A percentile compares a stretch with the other conserved stretches of the same genome.
Conservation (phyloP, 2,888 invertebrate genomes). For the Neoscelio sp. region DNA sequence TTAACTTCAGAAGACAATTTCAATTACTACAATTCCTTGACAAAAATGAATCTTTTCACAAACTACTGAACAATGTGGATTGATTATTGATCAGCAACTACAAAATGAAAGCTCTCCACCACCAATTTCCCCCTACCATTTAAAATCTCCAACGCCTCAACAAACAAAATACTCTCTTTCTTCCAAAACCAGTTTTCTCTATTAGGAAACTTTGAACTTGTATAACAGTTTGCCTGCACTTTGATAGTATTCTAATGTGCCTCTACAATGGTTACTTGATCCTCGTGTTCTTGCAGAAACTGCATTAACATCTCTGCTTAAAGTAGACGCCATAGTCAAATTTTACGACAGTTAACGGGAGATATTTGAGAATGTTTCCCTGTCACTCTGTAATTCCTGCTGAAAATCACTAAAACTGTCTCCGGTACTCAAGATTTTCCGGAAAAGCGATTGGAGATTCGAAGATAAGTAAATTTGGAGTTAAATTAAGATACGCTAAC, state of each 20-base stretch:
- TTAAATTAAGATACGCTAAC: too few species aligned
- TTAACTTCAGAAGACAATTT: too few species aligned
- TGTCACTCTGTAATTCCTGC: slow-evolving; percentile 2
- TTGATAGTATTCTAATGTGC: slow-evolving; percentile 33
- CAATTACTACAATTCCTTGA: too few species aligned
- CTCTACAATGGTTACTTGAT: slow-evolving; percentile 24
- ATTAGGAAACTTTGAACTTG: slow-evolving; percentile 25
- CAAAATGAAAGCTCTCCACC: too few species aligned
- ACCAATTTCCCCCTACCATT: too few species aligned
- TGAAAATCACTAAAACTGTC: slow-evolving; percentile 13
- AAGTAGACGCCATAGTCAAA: slow-evolving; percentile 13
- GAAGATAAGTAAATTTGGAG: too few species aligned
- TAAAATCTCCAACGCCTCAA: not conserved
- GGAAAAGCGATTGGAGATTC: not conserved
- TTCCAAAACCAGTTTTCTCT: not conserved
- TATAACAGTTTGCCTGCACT: slow-evolving; percentile 24
- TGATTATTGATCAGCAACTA: too few species aligned
- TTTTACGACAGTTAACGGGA: slow-evolving; percentile 14
- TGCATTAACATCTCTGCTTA: slow-evolving; percentile 15
- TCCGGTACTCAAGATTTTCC: too few species aligned
- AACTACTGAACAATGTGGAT: too few species aligned
- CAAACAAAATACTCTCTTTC: not conserved
- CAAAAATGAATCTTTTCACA: too few species aligned
- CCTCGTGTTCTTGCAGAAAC: slow-evolving; percentile 24
- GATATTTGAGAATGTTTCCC: not conserved